Evolutionary conservation across 2,888 invertebrate genomes (phyloP), one percentile per base, ranked within the genome.

Genomic region (Drosophila phalerata): DNA sequence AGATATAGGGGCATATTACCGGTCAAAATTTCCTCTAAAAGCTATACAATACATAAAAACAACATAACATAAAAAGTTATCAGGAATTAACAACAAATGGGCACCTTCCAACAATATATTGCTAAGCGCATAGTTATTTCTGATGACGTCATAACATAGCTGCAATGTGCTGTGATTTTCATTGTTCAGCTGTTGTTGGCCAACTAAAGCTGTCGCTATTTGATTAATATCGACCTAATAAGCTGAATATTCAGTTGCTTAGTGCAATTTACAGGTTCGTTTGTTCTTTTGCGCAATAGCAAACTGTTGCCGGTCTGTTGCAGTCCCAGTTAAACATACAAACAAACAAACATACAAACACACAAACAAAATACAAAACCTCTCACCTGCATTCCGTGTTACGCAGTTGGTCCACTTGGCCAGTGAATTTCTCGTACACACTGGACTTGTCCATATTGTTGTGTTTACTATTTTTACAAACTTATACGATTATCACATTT

Each of bases 331-430:
- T 63, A 58, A 34, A 17, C 30, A 13, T n/a, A 42, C 22, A 53
- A 9, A 45, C 17, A 42, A 28, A 25, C 17, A 15, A 30, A 55
- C 53, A 61, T 51, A 34, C 25, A 42, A 22, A 30, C n/a, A 15
- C 30, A 55, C 51, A 55, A 53, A 34, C 25, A 30, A 34, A 60
- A n/a, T n/a, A n/a, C n/a, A n/a, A n/a, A n/a, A n/a, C n/a, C n/a
- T 45, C 84, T 67, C 70, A 93, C 93, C 91, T 92, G 92, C 92
- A 93, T 90, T 93, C 93, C 13, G 91, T 92, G 56, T 90, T 92
- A 57, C 93, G 90, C 65, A 93, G 85, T 66, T 91, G 89, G 55
- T 93, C 93, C 62, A 93, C 90, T 34, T 88, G 80, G 32, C 90
- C 90, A 19, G 86, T 90, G 72, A 92, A 92, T 52, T 89, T 91